Percentiles rank a stretch among this genome's conserved stretches.
Evolutionary conservation across 2,888 invertebrate genomes (phyloP).

Genomic region (Resseliella maxima): DNA sequence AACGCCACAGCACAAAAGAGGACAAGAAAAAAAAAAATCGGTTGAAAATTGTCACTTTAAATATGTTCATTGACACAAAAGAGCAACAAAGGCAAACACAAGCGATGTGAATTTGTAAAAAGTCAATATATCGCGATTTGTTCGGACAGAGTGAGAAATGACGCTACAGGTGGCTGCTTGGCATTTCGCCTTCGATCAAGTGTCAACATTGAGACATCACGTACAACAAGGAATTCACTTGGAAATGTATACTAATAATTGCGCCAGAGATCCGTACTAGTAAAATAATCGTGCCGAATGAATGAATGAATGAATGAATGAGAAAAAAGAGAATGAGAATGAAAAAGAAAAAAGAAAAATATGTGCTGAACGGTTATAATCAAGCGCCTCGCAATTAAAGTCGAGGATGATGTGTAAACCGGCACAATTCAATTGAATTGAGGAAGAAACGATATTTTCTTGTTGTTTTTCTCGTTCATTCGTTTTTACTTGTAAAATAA

Average conservation of each 20-base stretch:
- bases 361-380: too few relatives aligned
- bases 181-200: slow-evolving; percentile 17
- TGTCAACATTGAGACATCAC: slow-evolving; percentile 30
- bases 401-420: too few relatives aligned
- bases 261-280: background rate
- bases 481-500: too few relatives aligned
- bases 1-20: slow-evolving; percentile 5
- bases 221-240: background rate
- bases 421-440: too few relatives aligned
- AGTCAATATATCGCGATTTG: background rate
- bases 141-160: background rate
- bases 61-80: background rate
- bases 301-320: background rate
- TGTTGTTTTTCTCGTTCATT: too few relatives aligned
- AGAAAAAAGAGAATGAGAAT: background rate
- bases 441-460: too few relatives aligned
- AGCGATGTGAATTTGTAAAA: background rate
- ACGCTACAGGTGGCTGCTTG: slow-evolving; percentile 37
- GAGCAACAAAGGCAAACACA: background rate
- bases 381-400: too few relatives aligned
- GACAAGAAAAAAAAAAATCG: background rate
- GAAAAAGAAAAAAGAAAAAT: too few relatives aligned
- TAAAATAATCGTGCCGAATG: background rate
- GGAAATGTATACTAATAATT: background rate
- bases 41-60: background rate